A percentile compares a stretch with the other conserved stretches of the same genome.
Evolutionary conservation across 1,140 invertebrate genomes (phyloP).

Genomic region (Battus philenor): DNA sequence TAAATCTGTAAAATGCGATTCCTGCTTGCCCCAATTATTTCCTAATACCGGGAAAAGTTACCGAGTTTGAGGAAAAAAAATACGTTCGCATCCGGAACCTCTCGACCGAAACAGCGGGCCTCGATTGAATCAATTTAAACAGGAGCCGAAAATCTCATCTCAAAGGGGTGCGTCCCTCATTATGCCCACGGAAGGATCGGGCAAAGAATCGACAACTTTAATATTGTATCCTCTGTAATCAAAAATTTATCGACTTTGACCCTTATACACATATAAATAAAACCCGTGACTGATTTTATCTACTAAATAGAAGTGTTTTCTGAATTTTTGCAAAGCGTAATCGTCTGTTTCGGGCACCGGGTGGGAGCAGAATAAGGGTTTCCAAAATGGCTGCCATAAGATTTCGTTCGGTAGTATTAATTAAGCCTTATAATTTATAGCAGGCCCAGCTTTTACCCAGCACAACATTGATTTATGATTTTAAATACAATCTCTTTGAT

Average conservation of each 20-base stretch:
- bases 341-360: conserved; percentile 62
- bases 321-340: conserved; percentile 57
- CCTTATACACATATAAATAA: conserved; percentile 17
- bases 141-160: conserved; percentile 63
- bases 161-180: conserved; percentile 67
- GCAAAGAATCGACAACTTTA: conserved; percentile 53
- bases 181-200: conserved; percentile 64
- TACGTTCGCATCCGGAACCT: conserved; percentile 33
- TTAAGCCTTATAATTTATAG: conserved; percentile 74
- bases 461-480: conserved; percentile 48
- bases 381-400: conserved; percentile 70
- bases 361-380: conserved; percentile 52
- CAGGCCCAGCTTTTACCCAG: conserved; percentile 45
- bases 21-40: conserved; percentile 47
- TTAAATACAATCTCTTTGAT: too few relatives aligned
- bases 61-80: conserved; percentile 29
- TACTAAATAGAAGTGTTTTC: conserved; percentile 12
- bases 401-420: conserved; percentile 72
- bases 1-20: too few relatives aligned
- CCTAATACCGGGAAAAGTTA: conserved; percentile 41
- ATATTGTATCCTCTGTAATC: conserved; percentile 21
- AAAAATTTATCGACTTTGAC: conserved; percentile 18
- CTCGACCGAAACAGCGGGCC: conserved; percentile 58
- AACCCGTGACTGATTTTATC: conserved; percentile 11
- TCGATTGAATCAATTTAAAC: conserved; percentile 74